These are phyloP conservation scores for Haliclona indistincta DNA, from an alignment of 37 sponge, comb jelly and placozoan species.

Conservation along the genomic window DNA sequence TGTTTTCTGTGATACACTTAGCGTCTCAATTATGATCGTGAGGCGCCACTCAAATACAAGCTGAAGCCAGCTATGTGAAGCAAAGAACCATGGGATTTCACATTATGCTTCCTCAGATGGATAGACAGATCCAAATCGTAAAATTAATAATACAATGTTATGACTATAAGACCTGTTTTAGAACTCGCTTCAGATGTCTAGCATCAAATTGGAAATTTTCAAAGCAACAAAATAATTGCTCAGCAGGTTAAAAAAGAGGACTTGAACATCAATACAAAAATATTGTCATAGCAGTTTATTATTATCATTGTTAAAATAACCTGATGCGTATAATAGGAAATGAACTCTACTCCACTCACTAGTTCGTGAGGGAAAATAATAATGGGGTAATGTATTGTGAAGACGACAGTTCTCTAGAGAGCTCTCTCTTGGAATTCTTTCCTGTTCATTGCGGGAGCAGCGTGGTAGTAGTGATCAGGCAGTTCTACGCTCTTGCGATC, in stretches of 20 bases:
- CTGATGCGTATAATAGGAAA: no score
- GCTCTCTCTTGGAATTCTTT: slow-evolving; percentile 2
- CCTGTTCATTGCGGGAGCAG: background rate
- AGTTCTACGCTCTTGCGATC: background rate
- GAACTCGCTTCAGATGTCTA: no score
- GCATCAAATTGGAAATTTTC: no score
- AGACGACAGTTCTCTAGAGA: background rate
- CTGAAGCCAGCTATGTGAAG: slow-evolving; percentile 75
- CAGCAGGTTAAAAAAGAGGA: background rate
- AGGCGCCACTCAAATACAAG: no score
- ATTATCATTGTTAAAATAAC: background rate
- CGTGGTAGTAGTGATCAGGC: slow-evolving; percentile 6
- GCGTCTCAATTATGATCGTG: no score
- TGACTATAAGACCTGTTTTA: no score
- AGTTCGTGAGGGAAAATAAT: no score
- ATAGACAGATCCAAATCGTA: slow-evolving; percentile 9
- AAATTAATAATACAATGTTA: no score
- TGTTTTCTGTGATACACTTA: no score
- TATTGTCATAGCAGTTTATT: background rate
- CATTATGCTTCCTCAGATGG: slow-evolving; percentile 96
- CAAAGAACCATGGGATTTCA: slow-evolving; percentile 87
- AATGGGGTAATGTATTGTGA: no score
- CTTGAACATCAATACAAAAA: background rate
- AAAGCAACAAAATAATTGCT: background rate
- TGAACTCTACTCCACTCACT: no score